phyloP scores from a whole-genome alignment of 2,113 vertebrate genomes.

The Callionymus lyra region DNA sequence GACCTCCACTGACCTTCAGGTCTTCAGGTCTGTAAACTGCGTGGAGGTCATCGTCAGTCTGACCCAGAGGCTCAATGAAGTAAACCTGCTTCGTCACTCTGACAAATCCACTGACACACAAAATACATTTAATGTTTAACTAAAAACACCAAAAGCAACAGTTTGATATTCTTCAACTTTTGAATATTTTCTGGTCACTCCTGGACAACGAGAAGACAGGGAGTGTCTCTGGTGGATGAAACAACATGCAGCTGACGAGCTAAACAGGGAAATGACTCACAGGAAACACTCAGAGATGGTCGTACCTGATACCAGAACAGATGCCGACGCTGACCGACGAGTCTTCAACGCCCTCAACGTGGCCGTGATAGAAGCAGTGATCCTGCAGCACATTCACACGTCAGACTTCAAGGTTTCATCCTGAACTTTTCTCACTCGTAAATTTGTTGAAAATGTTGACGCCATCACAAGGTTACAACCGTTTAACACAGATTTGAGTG shows the following conservation, averaged over 20 bases:
- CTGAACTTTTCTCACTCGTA: too few species aligned
- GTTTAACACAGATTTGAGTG: too few species aligned
- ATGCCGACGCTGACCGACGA: constrained; percentile 76
- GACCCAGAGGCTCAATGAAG: constrained; percentile 77
- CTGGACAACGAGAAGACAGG: too few species aligned
- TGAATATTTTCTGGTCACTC: too few species aligned
- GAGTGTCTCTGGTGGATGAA: too few species aligned
- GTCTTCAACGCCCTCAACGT: constrained; percentile 54
- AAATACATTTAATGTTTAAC: not conserved
- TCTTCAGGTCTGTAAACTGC: constrained; percentile 70
- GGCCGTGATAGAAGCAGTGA: constrained; percentile 85
- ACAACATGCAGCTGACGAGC: too few species aligned
- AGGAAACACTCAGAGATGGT: not conserved
- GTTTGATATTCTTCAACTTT: too few species aligned
- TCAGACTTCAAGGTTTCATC: too few species aligned
- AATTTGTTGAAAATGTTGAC: too few species aligned
- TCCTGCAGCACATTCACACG: constrained; percentile 54
- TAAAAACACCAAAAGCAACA: not conserved
- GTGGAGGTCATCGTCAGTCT: constrained; percentile 42
- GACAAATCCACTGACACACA: constrained; percentile 71
- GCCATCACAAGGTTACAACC: too few species aligned
- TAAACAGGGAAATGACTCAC: constrained; percentile 8
- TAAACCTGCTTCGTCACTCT: constrained; percentile 57
- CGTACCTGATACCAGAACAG: constrained; percentile 76
- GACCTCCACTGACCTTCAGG: constrained; percentile 30